Conservation (phyloP, 2,113 vertebrate genomes). For the Procapra przewalskii region DNA sequence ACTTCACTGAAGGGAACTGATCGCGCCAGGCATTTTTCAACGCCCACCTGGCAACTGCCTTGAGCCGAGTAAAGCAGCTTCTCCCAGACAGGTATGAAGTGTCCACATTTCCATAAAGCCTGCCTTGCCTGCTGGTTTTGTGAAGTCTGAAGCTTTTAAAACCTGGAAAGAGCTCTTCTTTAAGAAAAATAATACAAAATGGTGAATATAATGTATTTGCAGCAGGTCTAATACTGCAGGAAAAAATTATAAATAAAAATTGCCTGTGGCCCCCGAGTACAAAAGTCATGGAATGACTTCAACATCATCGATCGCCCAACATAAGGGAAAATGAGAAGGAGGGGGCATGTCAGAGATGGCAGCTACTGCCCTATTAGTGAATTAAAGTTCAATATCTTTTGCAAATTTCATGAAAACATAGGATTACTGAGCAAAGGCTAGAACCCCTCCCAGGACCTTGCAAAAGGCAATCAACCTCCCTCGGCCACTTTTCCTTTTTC, state of each 20-base stretch:
- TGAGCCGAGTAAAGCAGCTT: rapidly evolving
- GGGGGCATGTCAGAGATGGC: neutral
- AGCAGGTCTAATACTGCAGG: neutral
- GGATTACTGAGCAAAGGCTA: rapidly evolving
- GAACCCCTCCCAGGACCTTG: neutral
- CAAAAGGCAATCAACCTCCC: rapidly evolving
- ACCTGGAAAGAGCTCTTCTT: neutral
- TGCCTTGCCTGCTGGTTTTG: neutral
- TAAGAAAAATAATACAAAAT: neutral
- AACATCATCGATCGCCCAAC: neutral
- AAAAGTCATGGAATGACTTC: neutral
- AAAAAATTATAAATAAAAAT: neutral
- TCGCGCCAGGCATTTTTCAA: rapidly evolving
- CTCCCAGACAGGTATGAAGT: rapidly evolving
- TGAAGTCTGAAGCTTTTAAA: neutral
- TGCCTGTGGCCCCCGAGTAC: too few relatives aligned
- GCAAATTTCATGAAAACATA: neutral
- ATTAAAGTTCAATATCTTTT: neutral
- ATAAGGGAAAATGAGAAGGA: neutral
- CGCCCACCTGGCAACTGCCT: neutral
- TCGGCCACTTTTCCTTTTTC: neutral
- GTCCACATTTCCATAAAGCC: neutral
- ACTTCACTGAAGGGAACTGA: neutral
- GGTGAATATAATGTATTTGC: neutral
- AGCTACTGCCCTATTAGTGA: neutral